phyloP scores from a whole-genome alignment of 23 tunicate species.

The Phallusia fumigata region DNA sequence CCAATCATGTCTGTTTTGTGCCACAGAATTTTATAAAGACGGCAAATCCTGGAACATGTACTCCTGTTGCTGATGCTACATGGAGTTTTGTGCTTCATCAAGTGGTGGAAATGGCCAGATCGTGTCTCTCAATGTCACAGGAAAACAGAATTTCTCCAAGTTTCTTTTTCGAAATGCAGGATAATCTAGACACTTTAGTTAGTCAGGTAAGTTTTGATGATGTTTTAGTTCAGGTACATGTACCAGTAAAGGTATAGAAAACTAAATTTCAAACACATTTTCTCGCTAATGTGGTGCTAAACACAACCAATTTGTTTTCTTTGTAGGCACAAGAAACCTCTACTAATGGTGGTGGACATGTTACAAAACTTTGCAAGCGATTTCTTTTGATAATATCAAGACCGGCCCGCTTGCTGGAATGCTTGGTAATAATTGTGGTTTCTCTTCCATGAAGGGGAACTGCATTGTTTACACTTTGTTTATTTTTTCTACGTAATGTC shows the following conservation, averaged over 20 bases:
- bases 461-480: no score
- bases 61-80: constrained; percentile 72
- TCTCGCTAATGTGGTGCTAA: no score
- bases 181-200: constrained; percentile 43
- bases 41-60: constrained; percentile 20
- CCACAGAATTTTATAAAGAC: constrained; percentile 46
- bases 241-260: no score
- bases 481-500: no score
- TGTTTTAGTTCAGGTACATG: no score
- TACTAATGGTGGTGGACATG: constrained; percentile 35
- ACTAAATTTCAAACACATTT: no score
- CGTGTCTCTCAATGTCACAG: constrained; percentile 54
- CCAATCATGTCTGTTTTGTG: constrained; percentile 6
- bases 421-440: constrained; percentile 58
- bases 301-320: background rate
- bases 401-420: constrained; percentile 81
- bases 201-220: constrained; percentile 39
- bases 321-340: constrained; percentile 80
- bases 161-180: constrained; percentile 67
- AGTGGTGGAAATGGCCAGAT: constrained; percentile 74
- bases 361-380: constrained; percentile 54
- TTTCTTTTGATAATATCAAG: constrained; percentile 78
- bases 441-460: no score
- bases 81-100: constrained; percentile 93
- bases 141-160: constrained; percentile 74